Evolutionary conservation across 2,113 vertebrate genomes (phyloP).

Genomic region (Entosphenus tridentatus): DNA sequence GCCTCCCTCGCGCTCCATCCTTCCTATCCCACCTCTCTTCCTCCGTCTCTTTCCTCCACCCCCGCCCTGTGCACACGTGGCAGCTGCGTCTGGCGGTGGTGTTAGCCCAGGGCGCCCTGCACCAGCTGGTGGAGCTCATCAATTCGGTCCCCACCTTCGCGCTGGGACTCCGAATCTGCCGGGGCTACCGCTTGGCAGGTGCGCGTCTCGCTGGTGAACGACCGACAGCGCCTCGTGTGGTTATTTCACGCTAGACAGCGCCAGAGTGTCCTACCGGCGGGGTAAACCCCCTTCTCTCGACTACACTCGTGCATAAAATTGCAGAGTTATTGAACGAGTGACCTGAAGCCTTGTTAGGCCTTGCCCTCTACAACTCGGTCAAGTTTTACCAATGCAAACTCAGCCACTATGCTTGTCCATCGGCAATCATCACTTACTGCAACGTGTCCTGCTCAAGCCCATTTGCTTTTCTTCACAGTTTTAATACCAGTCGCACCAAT

Average conservation of each 20-base stretch:
- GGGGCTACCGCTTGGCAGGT: slow-evolving; percentile 63
- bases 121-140: slow-evolving; percentile 51
- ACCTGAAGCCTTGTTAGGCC: background rate
- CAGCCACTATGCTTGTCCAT: too few relatives aligned
- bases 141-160: slow-evolving; percentile 73
- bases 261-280: background rate
- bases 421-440: too few relatives aligned
- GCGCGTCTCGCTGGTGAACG: background rate
- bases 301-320: background rate
- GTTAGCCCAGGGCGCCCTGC: slow-evolving; percentile 57
- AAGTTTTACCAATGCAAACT: background rate
- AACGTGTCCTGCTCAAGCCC: too few relatives aligned
- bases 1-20: background rate
- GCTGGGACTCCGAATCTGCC: slow-evolving; percentile 42
- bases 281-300: background rate
- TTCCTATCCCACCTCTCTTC: background rate
- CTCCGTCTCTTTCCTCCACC: background rate
- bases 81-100: slow-evolving; percentile 74
- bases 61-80: too few relatives aligned
- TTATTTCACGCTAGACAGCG: background rate
- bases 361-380: background rate
- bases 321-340: background rate
- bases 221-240: background rate
- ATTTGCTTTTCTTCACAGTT: too few relatives aligned
- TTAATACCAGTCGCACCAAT: too few relatives aligned